Percentiles rank a stretch among this genome's conserved stretches.
Evolutionary conservation across 2,888 invertebrate species (phyloP).

Genomic region (Atherix ibis): DNA sequence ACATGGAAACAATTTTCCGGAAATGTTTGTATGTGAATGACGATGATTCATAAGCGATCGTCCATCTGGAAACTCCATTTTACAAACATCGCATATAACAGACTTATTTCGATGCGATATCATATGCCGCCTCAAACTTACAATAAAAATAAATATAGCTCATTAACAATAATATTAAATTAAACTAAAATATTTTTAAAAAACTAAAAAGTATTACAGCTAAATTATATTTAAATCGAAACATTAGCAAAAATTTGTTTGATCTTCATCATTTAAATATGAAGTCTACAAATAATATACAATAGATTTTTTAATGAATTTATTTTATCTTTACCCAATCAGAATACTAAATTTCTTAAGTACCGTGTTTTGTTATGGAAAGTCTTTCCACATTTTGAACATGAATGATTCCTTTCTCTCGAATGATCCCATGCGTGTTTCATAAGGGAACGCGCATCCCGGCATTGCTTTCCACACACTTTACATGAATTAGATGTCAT

Average conservation of each 20-base stretch:
- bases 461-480: slow-evolving; percentile 50
- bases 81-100: slow-evolving; percentile 51
- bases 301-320: too few relatives aligned
- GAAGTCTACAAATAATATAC: neutral
- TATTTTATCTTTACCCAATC: too few relatives aligned
- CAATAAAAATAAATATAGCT: neutral
- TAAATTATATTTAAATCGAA: too few relatives aligned
- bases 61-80: slow-evolving; percentile 54
- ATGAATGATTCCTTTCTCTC: slow-evolving; percentile 43
- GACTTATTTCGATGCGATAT: slow-evolving; percentile 54
- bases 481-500: slow-evolving; percentile 49
- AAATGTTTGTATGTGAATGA: slow-evolving; percentile 40
- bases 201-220: too few relatives aligned
- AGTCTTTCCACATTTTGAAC: slow-evolving; percentile 51
- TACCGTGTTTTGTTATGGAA: slow-evolving; percentile 51
- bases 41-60: slow-evolving; percentile 52
- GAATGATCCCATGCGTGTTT: slow-evolving; percentile 57
- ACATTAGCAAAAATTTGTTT: too few relatives aligned
- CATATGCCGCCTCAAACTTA: slow-evolving; percentile 45
- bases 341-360: too few relatives aligned
- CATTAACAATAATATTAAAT: neutral
- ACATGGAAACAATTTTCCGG: slow-evolving; percentile 58
- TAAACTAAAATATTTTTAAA: neutral
- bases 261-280: slow-evolving; percentile 4
- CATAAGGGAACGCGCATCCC: slow-evolving; percentile 46